Evolutionary conservation across 2,797 vertebrate genomes (phyloP).

Genomic region (Sebastes cheni): DNA sequence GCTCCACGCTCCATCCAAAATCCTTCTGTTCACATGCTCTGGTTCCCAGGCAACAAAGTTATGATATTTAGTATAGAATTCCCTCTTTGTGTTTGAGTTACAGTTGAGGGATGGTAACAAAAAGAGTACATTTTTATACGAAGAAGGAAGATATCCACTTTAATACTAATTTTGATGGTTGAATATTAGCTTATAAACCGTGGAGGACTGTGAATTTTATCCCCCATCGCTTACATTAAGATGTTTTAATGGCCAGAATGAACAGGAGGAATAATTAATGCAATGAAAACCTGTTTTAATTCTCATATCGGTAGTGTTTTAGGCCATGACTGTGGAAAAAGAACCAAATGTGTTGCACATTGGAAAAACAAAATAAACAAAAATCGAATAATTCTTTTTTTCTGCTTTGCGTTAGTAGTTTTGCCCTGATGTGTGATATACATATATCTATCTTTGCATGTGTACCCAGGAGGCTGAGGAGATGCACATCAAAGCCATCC

Average conservation of each 20-base stretch:
- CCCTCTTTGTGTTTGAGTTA: not conserved
- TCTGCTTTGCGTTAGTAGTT: not conserved
- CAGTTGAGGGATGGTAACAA: not conserved
- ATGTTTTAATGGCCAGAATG: not conserved
- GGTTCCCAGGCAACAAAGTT: not conserved
- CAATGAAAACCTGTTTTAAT: not conserved
- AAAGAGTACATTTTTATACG: too few relatives aligned
- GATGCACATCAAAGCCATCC: slow-evolving; percentile 99
- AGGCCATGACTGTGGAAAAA: not conserved
- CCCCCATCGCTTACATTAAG: not conserved
- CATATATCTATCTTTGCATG: not conserved
- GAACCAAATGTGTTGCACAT: not conserved
- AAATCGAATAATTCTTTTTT: not conserved
- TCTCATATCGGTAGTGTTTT: not conserved
- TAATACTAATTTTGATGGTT: not conserved
- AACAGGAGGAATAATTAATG: not conserved
- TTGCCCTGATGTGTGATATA: not conserved
- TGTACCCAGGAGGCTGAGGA: slow-evolving; percentile 93
- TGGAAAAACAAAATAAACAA: not conserved
- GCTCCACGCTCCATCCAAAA: too few relatives aligned
- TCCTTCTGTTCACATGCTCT: not conserved
- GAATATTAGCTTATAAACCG: not conserved
- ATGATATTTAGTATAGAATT: not conserved
- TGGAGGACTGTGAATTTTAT: not conserved
- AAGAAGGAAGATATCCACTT: not conserved